Evolutionary conservation across 1,140 invertebrate genomes (phyloP), one percentile per base, ranked within the genome.

Genomic region (Eupristina koningsbergeri): DNA sequence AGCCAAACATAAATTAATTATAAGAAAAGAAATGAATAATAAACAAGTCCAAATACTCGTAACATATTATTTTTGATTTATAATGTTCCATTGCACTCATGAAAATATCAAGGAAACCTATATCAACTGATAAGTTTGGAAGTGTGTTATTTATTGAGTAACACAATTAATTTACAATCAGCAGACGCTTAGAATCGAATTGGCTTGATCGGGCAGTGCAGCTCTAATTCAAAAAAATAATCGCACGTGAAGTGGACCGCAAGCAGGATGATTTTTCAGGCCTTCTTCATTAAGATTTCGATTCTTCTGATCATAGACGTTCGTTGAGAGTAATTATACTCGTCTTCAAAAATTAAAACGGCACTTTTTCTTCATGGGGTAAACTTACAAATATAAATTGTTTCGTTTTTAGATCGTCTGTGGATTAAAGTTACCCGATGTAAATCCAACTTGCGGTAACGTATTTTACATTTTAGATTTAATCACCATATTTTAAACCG

Each of bases 271-370:
- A 61, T 67, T 41, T 31, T 78, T 7, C 64, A 71, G 50, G 31
- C 0, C 31, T 64, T 87, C 67, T 64, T 87, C 67, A 75, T 36
- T 15, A 74, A 29, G 31, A 85, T 87, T n/a, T 50, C 63, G 13
- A 53, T 58, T 53, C 84, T 89, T 64, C 84, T 89, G 26, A 87
- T 87, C 80, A 69, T 86, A 85, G 84, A 88, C 84, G 88, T 88
- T 88, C 85, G 87, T 88, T 88, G 85, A 88, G 64, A 86, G 82
- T 88, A 86, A 87, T 87, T 85, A 78, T 77, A 81, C 67, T 71
- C 67, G 67, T 41, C 39, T 71, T 71, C 67, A 41, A 41, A n/a
- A 11, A 41, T 5, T 41, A 26, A 17, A 39, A 39, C 0, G 26
- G 0, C 11, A 26, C 41, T 41, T 41, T 41, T 26, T 26, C 36